Conservation (phyloP, 53 echinoderm and acorn worm genomes). For the Actinopyga echinites region DNA sequence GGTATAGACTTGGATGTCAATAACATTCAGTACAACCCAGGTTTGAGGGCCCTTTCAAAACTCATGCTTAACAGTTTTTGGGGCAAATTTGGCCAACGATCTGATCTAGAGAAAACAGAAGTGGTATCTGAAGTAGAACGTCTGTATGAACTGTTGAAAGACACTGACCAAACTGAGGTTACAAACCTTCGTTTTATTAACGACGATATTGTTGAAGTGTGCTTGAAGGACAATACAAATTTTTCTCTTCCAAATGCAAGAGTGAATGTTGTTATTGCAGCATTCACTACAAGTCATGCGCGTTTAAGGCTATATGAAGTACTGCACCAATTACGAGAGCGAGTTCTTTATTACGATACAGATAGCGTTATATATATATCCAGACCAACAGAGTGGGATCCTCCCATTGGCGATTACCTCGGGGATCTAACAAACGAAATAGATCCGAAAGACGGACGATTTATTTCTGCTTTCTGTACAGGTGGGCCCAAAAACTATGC, state of each 20-base stretch:
- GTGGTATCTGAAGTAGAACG: not conserved
- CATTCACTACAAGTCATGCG: not conserved
- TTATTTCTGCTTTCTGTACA: slow-evolving; percentile 19
- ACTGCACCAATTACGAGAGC: not conserved
- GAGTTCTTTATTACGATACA: slow-evolving; percentile 13
- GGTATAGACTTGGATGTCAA: slow-evolving; percentile 35
- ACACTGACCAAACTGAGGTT: not conserved
- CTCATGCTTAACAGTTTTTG: slow-evolving; percentile 54
- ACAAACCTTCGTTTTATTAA: not conserved
- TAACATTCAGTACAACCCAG: slow-evolving; percentile 49
- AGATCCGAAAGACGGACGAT: slow-evolving; percentile 10
- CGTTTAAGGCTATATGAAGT: not conserved
- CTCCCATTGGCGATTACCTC: slow-evolving; percentile 54
- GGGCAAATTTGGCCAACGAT: slow-evolving; percentile 42
- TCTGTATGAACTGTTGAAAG: no score
- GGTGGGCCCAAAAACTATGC: slow-evolving; percentile 50
- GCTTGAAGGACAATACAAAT: not conserved
- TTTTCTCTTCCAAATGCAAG: not conserved
- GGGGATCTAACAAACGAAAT: slow-evolving; percentile 69
- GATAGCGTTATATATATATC: slow-evolving; percentile 62
- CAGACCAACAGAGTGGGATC: slow-evolving; percentile 41
- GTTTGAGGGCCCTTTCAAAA: slow-evolving; percentile 54
- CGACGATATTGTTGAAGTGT: not conserved
- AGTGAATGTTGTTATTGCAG: not conserved
- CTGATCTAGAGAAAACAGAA: slow-evolving; percentile 13